Evolutionary conservation across 1,140 invertebrate species (phyloP).

Genomic region (Ips typographus): DNA sequence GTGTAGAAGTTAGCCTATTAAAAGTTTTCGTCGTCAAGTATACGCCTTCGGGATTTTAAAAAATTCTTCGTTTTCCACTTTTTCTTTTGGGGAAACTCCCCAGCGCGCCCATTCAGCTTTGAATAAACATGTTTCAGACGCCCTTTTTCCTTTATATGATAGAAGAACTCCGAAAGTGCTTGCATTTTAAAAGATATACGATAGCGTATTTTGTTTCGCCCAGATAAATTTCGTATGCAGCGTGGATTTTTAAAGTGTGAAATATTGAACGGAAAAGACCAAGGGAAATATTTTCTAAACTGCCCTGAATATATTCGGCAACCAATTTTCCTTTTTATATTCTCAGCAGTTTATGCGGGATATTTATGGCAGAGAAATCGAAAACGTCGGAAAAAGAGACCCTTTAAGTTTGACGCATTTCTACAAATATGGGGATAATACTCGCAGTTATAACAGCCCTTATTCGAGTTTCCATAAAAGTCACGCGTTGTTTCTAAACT

Average conservation of each 20-base stretch:
- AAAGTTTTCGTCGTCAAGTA: constrained; percentile 1
- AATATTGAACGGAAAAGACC: constrained; percentile 28
- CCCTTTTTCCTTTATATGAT: constrained; percentile 1
- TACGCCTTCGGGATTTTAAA: background rate
- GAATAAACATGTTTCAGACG: constrained; percentile 18
- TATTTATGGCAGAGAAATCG: constrained; percentile 23
- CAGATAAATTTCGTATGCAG: constrained; percentile 28
- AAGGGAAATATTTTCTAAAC: constrained; percentile 30
- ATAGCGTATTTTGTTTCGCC: constrained; percentile 24
- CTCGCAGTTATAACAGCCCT: too few relatives aligned
- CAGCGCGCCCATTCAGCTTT: background rate
- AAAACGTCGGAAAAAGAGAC: constrained; percentile 2
- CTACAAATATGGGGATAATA: background rate
- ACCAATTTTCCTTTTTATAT: constrained; percentile 32
- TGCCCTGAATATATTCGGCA: constrained; percentile 30
- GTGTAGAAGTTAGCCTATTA: background rate
- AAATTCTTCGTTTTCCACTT: background rate
- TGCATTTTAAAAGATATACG: constrained; percentile 23
- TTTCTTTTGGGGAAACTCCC: background rate
- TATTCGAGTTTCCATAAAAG: too few relatives aligned
- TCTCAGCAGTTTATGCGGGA: constrained; percentile 25
- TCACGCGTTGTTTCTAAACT: too few relatives aligned
- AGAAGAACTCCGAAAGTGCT: constrained; percentile 11
- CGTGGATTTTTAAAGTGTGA: constrained; percentile 31
- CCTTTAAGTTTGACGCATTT: background rate